Evolutionary conservation across 2,888 invertebrate genomes (phyloP).

Genomic region (Trichopria drosophilae): DNA sequence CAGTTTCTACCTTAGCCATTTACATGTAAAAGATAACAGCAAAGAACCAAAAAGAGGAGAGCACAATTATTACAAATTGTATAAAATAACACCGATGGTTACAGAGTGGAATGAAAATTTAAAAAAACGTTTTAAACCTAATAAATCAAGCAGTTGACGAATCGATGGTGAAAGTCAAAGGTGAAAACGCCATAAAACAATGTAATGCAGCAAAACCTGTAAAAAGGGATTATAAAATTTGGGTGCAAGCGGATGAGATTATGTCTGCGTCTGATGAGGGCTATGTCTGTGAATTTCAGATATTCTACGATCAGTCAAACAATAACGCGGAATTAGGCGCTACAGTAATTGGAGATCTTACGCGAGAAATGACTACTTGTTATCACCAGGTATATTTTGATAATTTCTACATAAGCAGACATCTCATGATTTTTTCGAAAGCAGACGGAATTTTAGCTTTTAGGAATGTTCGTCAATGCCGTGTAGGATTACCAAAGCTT

Average conservation of each 20-base stretch:
- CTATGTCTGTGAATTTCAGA: slow-evolving; percentile 36
- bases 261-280: too few relatives aligned
- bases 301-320: slow-evolving; percentile 42
- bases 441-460: slow-evolving; percentile 26
- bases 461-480: slow-evolving; percentile 22
- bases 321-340: slow-evolving; percentile 34
- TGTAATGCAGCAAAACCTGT: too few relatives aligned
- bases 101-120: neutral
- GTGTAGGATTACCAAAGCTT: too few relatives aligned
- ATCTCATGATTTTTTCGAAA: too few relatives aligned
- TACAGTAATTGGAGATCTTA: slow-evolving; percentile 39
- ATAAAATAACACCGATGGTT: too few relatives aligned
- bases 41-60: too few relatives aligned
- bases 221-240: slow-evolving; percentile 23
- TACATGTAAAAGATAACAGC: too few relatives aligned
- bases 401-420: slow-evolving; percentile 21
- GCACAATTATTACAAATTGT: too few relatives aligned
- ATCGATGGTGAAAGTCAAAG: slow-evolving; percentile 24
- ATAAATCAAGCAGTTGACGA: slow-evolving; percentile 19
- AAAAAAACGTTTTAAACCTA: slow-evolving; percentile 9
- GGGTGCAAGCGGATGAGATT: slow-evolving; percentile 19
- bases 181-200: slow-evolving; percentile 16
- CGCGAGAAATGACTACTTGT: slow-evolving; percentile 18
- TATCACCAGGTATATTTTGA: too few relatives aligned
- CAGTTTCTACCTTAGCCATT: too few relatives aligned